phyloP scores from a whole-genome alignment of 1,140 invertebrate species.

The Phthorimaea operculella region DNA sequence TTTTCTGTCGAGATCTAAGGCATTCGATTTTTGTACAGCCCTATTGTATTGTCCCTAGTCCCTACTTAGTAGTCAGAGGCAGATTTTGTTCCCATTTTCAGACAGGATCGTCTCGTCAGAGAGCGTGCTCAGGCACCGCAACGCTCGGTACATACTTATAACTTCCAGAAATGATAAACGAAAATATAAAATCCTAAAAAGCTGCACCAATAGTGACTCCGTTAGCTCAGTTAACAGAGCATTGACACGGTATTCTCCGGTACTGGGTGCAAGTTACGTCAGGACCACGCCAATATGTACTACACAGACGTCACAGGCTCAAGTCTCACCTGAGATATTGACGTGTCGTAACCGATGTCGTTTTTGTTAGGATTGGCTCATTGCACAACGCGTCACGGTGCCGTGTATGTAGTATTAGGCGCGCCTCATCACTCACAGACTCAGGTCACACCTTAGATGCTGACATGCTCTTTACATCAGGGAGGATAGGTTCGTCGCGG shows the following conservation, averaged over 20 bases:
- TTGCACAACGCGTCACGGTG: constrained; percentile 24
- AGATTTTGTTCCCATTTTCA: not conserved
- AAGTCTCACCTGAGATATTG: constrained; percentile 57
- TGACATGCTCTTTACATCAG: constrained; percentile 29
- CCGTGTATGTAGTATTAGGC: constrained; percentile 45
- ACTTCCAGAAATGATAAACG: too few relatives aligned
- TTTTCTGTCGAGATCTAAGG: too few relatives aligned
- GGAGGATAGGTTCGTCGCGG: constrained; percentile 21
- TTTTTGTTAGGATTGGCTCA: constrained; percentile 8
- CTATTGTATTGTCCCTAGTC: too few relatives aligned
- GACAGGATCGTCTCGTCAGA: constrained; percentile 13
- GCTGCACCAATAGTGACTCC: too few relatives aligned
- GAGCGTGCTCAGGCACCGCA: too few relatives aligned
- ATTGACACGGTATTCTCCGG: constrained; percentile 47
- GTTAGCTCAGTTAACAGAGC: too few relatives aligned
- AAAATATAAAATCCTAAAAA: too few relatives aligned
- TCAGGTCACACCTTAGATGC: constrained; percentile 49
- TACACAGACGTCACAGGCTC: too few relatives aligned
- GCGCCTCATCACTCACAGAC: too few relatives aligned
- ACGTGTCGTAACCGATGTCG: constrained; percentile 24
- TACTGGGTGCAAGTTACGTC: constrained; percentile 50
- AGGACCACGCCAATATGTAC: constrained; percentile 16
- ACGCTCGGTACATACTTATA: too few relatives aligned
- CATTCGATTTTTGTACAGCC: too few relatives aligned
- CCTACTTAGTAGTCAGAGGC: too few relatives aligned